phyloP scores from a whole-genome alignment of 2,888 invertebrate species.

The Pseudococcus longispinus region DNA sequence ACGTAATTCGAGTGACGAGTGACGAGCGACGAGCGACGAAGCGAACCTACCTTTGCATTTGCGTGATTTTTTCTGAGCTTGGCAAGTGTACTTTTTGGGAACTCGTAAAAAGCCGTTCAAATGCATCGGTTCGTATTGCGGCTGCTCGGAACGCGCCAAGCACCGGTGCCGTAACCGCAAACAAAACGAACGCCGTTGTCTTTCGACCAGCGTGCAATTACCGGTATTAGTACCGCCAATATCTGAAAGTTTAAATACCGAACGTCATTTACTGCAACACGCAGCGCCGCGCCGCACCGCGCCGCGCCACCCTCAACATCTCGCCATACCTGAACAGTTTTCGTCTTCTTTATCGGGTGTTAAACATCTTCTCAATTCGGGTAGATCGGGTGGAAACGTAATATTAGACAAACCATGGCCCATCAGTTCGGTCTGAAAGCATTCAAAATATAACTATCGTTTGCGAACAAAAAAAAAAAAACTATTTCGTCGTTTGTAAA shows the following conservation, averaged over 20 bases:
- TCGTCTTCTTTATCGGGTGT: conserved; percentile 62
- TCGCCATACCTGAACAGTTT: conserved; percentile 5
- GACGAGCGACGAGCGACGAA: neutral
- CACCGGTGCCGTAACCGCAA: conserved; percentile 65
- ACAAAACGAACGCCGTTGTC: conserved; percentile 65
- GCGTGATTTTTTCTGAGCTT: conserved; percentile 61
- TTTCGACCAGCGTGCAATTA: conserved; percentile 54
- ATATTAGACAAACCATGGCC: conserved; percentile 82
- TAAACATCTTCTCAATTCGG: conserved; percentile 73
- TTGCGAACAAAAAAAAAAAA: neutral
- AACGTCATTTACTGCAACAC: no score
- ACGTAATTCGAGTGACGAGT: neutral
- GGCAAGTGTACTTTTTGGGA: conserved; percentile 43
- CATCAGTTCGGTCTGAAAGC: conserved; percentile 77
- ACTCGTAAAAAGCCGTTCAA: conserved; percentile 64
- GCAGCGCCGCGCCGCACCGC: no score
- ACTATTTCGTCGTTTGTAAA: neutral
- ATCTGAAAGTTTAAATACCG: neutral
- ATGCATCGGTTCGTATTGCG: conserved; percentile 66
- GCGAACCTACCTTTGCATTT: conserved; percentile 48
- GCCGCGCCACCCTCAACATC: no score
- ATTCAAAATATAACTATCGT: neutral
- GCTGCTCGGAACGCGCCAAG: conserved; percentile 65
- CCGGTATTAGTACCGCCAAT: neutral
- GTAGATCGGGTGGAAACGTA: conserved; percentile 81